A percentile compares a stretch with the other conserved stretches of the same genome.
Conservation (phyloP, 2,113 vertebrate species). For the Lethenteron camtschaticum region DNA sequence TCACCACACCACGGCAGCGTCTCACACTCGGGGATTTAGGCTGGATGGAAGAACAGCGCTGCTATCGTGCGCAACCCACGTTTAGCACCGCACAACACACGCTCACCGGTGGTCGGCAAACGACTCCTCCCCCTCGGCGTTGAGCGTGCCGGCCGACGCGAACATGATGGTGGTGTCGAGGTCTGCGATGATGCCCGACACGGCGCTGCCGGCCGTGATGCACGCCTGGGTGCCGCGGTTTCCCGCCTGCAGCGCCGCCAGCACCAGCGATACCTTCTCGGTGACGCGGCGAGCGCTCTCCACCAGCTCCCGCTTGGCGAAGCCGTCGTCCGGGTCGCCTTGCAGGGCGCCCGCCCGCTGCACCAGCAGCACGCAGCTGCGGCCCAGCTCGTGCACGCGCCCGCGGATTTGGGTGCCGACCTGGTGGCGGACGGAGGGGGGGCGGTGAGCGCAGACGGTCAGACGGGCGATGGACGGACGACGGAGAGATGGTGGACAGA, state of each 20-base stretch:
- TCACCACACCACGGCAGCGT: too few relatives aligned
- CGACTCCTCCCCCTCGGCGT: slow-evolving; percentile 73
- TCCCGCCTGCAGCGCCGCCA: slow-evolving; percentile 84
- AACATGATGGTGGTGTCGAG: slow-evolving; percentile 99
- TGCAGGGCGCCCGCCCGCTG: slow-evolving; percentile 92
- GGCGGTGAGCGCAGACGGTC: neutral
- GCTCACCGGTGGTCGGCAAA: slow-evolving; percentile 86
- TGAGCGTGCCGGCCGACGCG: slow-evolving; percentile 79
- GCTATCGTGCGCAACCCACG: too few relatives aligned
- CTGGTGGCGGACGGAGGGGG: slow-evolving; percentile 19
- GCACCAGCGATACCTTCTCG: slow-evolving; percentile 84
- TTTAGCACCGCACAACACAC: too few relatives aligned
- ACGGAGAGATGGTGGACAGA: neutral
- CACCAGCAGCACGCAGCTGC: slow-evolving; percentile 85
- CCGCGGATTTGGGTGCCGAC: slow-evolving; percentile 82
- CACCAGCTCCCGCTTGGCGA: slow-evolving; percentile 82
- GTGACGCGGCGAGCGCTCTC: slow-evolving; percentile 78
- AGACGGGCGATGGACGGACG: neutral
- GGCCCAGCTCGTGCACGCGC: slow-evolving; percentile 76
- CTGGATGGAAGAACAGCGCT: too few relatives aligned
- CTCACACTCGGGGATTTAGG: too few relatives aligned
- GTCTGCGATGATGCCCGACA: slow-evolving; percentile 90
- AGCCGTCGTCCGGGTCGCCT: slow-evolving; percentile 78
- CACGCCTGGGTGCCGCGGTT: slow-evolving; percentile 96
- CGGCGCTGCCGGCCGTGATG: slow-evolving; percentile 73